Conservation (phyloP, 2,888 invertebrate species). For the Leucoptera coffeella region DNA sequence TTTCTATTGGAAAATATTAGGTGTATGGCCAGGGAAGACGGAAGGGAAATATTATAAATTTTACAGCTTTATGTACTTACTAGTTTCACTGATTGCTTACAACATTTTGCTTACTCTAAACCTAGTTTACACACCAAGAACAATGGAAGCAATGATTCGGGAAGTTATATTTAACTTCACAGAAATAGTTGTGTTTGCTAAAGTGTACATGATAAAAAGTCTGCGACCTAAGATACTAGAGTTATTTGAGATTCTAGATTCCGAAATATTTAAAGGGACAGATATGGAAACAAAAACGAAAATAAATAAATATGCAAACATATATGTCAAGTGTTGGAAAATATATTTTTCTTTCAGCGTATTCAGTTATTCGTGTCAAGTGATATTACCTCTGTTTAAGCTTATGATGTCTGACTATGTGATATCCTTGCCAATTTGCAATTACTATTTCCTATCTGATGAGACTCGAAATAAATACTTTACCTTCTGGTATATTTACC, state of each 20-base stretch:
- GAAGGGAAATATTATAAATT: slow-evolving; percentile 17
- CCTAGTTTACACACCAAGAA: slow-evolving; percentile 19
- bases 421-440: slow-evolving; percentile 22
- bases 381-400: slow-evolving; percentile 14
- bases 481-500: slow-evolving; percentile 18
- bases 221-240: slow-evolving; percentile 16
- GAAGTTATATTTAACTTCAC: slow-evolving; percentile 28
- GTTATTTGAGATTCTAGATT: slow-evolving; percentile 19
- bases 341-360: too few relatives aligned
- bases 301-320: slow-evolving; percentile 7
- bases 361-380: too few relatives aligned
- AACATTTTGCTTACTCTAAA: slow-evolving; percentile 21
- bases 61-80: slow-evolving; percentile 16
- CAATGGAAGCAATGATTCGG: slow-evolving; percentile 19
- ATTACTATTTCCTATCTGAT: slow-evolving; percentile 26
- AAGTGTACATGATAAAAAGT: slow-evolving; percentile 19
- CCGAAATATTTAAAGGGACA: slow-evolving; percentile 16
- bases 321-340: slow-evolving; percentile 15
- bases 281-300: slow-evolving; percentile 12
- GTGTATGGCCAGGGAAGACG: slow-evolving; percentile 18
- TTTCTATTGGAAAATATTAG: slow-evolving; percentile 18
- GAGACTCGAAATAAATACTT: slow-evolving; percentile 16
- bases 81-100: slow-evolving; percentile 15
- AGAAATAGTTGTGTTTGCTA: slow-evolving; percentile 17
- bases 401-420: slow-evolving; percentile 13